Evolutionary conservation across 2,888 invertebrate species (phyloP).

Genomic region (Phortica magna): DNA sequence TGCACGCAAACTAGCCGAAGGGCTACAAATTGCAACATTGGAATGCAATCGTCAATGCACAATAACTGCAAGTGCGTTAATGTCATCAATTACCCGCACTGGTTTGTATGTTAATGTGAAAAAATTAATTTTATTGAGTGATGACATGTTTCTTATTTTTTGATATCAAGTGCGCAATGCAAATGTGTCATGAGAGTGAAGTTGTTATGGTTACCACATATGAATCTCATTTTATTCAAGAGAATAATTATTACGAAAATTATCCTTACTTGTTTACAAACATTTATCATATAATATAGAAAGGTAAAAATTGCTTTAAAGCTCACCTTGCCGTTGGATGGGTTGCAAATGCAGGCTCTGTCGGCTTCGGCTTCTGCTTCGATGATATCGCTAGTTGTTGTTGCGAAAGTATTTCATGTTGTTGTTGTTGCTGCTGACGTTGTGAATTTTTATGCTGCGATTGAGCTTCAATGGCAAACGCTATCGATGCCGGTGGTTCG

Average conservation of each 20-base stretch:
- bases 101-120: too few species aligned
- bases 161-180: too few species aligned
- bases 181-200: background rate
- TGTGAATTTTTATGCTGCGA: constrained; percentile 61
- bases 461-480: constrained; percentile 45
- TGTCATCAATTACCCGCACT: too few species aligned
- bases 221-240: background rate
- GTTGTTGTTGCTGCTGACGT: constrained; percentile 53
- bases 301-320: background rate
- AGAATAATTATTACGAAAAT: background rate
- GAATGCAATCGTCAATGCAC: constrained; percentile 52
- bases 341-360: constrained; percentile 29
- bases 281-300: background rate
- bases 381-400: constrained; percentile 39
- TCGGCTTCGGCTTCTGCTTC: constrained; percentile 42
- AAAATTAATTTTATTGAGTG: background rate
- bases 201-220: background rate
- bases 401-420: constrained; percentile 37
- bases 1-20: constrained; percentile 28
- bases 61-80: background rate
- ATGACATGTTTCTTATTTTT: background rate
- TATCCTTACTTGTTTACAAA: background rate
- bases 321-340: constrained; percentile 46
- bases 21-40: constrained; percentile 49
- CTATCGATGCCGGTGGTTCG: constrained; percentile 49